These are phyloP conservation scores for Gymnogyps californianus DNA, from an alignment of 2,113 vertebrate species.

Conservation along the genomic window DNA sequence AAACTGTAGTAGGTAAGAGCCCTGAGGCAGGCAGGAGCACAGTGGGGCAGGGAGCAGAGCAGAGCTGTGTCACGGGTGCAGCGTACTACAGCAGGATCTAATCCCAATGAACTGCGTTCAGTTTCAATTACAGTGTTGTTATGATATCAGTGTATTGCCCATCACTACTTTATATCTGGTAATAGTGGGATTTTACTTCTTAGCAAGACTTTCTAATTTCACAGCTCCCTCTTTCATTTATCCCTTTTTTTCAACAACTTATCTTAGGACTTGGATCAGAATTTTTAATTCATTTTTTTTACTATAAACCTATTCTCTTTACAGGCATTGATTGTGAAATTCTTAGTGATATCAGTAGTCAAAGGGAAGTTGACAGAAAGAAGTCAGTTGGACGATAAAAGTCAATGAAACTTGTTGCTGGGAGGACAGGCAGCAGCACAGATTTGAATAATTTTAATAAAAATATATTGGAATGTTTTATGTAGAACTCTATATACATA, in stretches of 20 bases:
- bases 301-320: neutral
- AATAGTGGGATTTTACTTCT: neutral
- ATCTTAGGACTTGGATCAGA: neutral
- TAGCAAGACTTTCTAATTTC: neutral
- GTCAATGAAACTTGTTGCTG: neutral
- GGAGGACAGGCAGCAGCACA: neutral
- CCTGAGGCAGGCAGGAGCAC: neutral
- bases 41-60: neutral
- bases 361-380: neutral
- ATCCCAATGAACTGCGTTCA: neutral
- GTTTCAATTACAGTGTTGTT: neutral
- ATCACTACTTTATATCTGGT: neutral
- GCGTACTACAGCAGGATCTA: neutral
- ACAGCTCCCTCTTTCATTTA: neutral
- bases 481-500: fast-evolving
- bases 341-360: neutral
- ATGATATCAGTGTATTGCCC: neutral
- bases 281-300: neutral
- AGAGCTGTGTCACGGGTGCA: neutral
- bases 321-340: neutral
- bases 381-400: neutral
- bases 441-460: neutral
- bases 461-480: neutral
- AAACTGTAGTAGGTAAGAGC: neutral
- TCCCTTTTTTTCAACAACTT: neutral